Base-by-base conservation (phyloP, 2,888 invertebrate genomes). In the Sipha maydis region DNA sequence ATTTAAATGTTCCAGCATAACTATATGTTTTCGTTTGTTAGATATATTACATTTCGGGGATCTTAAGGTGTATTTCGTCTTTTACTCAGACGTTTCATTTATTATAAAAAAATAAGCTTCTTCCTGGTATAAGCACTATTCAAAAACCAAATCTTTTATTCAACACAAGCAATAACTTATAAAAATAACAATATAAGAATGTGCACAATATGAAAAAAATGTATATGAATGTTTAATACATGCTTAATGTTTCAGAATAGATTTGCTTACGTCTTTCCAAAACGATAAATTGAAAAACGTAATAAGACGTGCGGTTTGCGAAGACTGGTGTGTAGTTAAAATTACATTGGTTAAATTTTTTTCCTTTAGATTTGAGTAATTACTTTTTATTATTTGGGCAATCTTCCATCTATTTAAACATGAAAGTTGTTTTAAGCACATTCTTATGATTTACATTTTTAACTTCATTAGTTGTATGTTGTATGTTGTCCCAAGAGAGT, bases 361-460 rank as follows among this genome's bases (percentile, higher is more conserved):
- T 25, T 61, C 4, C 25, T 34, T 14, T 21, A 34, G 34, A 28
- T 31, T 79, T 61, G 56, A 79, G 56, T 78, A 56, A 78, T 56
- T 54, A 78, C 31, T 78, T 78, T 78, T 56, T 34, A 34, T 56
- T 56, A 19, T 78, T 19, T 41, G 7, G 76, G n/a, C n/a, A 77
- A 28, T 34, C 14, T 31, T 19, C 5, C 21, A 3, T 61, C 61
- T 25, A 5, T 21, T 56, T 56, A 56, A 56, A 54, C 19, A 56
- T 1, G 11, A 56, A 79, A 28, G 34, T 79, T 14, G 25, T 34
- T 34, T 79, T 61, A 56, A 56, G 34, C 31, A 79, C 14, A 19
- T 79, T 79, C 14, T 56, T 54, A 28, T 25, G 31, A 56, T 56
- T 79, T 79, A n/a, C 17, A n/a, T 76, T 76, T 76, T 41, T 48